Evolutionary conservation across 2,797 vertebrate species (phyloP), one percentile per base, ranked within the genome.

Genomic region (Alosa sapidissima): DNA sequence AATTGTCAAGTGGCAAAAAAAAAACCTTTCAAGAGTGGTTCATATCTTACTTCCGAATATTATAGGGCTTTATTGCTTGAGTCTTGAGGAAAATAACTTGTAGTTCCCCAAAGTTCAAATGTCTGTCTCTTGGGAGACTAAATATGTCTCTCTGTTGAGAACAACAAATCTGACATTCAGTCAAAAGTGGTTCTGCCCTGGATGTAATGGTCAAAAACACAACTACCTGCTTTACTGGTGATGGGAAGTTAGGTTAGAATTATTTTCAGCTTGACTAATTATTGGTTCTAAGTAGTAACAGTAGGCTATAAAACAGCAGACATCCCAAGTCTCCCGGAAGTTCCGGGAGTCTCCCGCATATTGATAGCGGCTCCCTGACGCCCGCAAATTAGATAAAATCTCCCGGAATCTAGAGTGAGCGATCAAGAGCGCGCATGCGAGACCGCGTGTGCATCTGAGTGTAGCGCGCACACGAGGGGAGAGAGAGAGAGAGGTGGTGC

Each of bases 11-110:
- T 75, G 81, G 75, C 51, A 82, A 82, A 84, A n/a, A n/a, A 21
- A 83, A 21, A 65, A 19, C 49, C 60, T 33, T 75, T 68, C 81
- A 14, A 52, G 62, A 83, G 55, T 78, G 81, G 82, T 28, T 83
- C 68, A 84, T 75, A 24, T 6, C 24, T 24, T 28, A 19, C 14
- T 9, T 41, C 72, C 14, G 21, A 78, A 78, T 78, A 41, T 81
- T 83, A 1, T 41, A 55, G 86, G 36, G 78, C 81, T 78, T 82
- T 65, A 84, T 41, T 82, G 47, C 60, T 83, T 62, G 5, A 89
- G 58, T 54, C 52, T 14, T 72, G 62, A 9, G 62, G 24, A 33
- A 65, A 65, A 72, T 72, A 72, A 78, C 16, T 45, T 41, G 28
- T 72, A 11, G 13, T 19, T 75, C 16, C 36, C 41, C 16, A 45